Evolutionary conservation across 2,888 invertebrate genomes (phyloP).

Genomic region (Drosophila ustulata): DNA sequence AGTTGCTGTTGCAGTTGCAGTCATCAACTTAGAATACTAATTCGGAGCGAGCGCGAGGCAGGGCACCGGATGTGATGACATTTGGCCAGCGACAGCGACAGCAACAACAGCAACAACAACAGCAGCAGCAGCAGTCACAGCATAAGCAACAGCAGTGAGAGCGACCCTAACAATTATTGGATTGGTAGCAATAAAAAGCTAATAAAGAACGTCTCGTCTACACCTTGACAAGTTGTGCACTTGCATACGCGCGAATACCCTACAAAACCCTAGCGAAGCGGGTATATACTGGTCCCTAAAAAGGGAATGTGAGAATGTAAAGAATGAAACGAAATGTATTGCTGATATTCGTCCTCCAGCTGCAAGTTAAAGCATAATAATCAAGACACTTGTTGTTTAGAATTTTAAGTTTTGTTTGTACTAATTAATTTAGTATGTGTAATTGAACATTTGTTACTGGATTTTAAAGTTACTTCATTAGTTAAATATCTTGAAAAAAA

Average conservation of each 20-base stretch:
- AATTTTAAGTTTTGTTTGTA: too few species aligned
- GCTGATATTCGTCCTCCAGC: too few species aligned
- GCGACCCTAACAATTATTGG: constrained; percentile 70
- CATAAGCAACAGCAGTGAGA: constrained; percentile 34
- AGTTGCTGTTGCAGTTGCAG: constrained; percentile 58
- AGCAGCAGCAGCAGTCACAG: constrained; percentile 21
- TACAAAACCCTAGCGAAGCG: neutral
- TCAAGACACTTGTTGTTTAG: too few species aligned
- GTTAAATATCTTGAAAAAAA: too few species aligned
- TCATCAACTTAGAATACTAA: constrained; percentile 78
- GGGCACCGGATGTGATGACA: constrained; percentile 77
- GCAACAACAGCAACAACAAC: constrained; percentile 17
- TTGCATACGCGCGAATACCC: constrained; percentile 39
- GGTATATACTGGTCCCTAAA: neutral
- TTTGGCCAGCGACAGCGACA: constrained; percentile 60
- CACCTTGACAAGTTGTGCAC: constrained; percentile 68
- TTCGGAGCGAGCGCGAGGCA: constrained; percentile 63
- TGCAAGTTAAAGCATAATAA: too few species aligned
- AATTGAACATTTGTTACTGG: too few species aligned
- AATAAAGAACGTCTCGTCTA: constrained; percentile 68
- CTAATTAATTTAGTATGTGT: too few species aligned
- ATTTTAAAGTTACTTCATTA: too few species aligned
- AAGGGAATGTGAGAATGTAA: neutral
- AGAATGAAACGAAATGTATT: too few species aligned
- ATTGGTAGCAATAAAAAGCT: constrained; percentile 75